A percentile compares a stretch with the other conserved stretches of the same genome.
phyloP scores from a whole-genome alignment of 1,140 invertebrate species.

The Saccostrea glomerata region DNA sequence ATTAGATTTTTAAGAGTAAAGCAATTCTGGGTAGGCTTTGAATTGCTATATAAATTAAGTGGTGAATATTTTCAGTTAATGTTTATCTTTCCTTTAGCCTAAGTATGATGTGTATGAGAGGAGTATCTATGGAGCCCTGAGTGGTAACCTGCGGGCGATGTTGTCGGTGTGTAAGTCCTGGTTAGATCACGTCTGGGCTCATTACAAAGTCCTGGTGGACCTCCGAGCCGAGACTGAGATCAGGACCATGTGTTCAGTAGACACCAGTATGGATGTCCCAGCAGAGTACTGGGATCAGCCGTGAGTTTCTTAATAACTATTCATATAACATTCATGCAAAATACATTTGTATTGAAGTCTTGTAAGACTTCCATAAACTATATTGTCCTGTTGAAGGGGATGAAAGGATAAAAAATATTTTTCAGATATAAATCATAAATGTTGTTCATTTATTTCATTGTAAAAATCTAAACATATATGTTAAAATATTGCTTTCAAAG shows the following conservation, averaged over 20 bases:
- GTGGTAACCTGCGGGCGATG: constrained; percentile 89
- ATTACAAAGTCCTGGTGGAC: constrained; percentile 90
- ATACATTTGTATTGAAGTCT: not conserved
- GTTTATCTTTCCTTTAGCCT: constrained; percentile 64
- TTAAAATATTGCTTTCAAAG: not conserved
- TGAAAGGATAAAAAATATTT: too few species aligned
- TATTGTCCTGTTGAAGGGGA: too few species aligned
- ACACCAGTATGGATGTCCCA: constrained; percentile 81
- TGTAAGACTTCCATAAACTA: too few species aligned
- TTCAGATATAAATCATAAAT: too few species aligned
- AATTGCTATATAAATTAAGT: too few species aligned
- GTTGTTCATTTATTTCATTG: not conserved
- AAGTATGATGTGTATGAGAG: constrained; percentile 79
- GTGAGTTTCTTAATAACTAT: constrained; percentile 73
- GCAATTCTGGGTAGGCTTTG: too few species aligned
- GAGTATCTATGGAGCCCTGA: constrained; percentile 87
- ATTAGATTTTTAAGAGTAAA: too few species aligned
- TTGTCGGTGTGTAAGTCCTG: constrained; percentile 88
- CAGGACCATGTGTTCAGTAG: constrained; percentile 77
- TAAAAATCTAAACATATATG: not conserved
- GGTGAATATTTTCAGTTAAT: too few species aligned
- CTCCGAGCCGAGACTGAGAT: constrained; percentile 88
- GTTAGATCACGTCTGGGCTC: constrained; percentile 95
- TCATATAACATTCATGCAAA: not conserved
- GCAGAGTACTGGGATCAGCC: constrained; percentile 89